Base-by-base conservation (phyloP, 2,888 invertebrate genomes). In the Callosobruchus maculatus region DNA sequence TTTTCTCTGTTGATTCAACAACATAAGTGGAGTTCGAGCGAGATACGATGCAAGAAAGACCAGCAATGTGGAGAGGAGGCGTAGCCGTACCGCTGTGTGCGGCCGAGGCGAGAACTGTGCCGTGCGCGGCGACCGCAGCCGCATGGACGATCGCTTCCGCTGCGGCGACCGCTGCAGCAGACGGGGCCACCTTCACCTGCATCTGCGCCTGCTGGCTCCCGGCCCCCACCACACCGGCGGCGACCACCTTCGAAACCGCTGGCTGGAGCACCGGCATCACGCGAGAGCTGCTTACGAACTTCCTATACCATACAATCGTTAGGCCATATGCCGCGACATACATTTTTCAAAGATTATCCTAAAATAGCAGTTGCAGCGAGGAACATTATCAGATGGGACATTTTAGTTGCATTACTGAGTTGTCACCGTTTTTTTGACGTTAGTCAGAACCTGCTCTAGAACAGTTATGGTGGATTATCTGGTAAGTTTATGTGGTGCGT, bases 181-280 rank as follows among this genome's bases (percentile, higher is more conserved):
- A 49, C 49, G 49, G 49, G 9, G 49, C 49, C 49, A 49, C 49
- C 13, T 49, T 49, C 13, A 49, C 13, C 49, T 49, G 86, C 86
- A 49, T 7, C 49, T 49, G 30, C 30, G 30, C 4, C 9, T 30
- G 49, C 49, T 49, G 49, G 9, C 13, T 13, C 49, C 79, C 86
- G 87, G 87, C 87, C 78, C 85, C 81, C 77, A 85, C 81, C 76
- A 86, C 83, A 81, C 87, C 87, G 72, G 85, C 79, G 26, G 84
- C 79, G 31, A 9, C 84, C 26, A 26, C 26, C 13, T 49, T 83
- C 22, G 85, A 82, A 21, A 86, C 84, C 70, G 84, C 83, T n/a
- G 87, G 86, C 77, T 86, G 86, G 76, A 87, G 82, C 74, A 87
- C 85, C 73, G 87, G 87, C 86, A 87, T 86, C 74, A 83, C 83